Base-by-base conservation (phyloP, 2,888 invertebrate species). In the Chalcis sispes region DNA sequence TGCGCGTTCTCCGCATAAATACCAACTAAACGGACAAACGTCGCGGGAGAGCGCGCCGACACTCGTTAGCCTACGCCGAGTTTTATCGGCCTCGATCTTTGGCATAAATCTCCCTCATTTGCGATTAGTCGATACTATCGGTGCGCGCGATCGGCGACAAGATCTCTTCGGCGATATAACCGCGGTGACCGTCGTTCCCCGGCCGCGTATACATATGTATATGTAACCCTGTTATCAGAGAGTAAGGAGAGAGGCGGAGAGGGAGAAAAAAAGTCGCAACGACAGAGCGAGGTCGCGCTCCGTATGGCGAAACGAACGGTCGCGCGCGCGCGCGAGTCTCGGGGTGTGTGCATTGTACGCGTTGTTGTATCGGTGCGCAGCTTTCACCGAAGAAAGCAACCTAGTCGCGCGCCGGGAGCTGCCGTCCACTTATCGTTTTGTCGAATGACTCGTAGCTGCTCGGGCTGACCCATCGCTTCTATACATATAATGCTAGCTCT, bases 61-160 rank as follows among this genome's bases (percentile, higher is more conserved):
- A 25, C 66, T 56, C 66, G 56, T 58, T 59, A 36, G 23, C 20
- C 15, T 13, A n/a, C 48, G 32, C 1, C n/a, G 20, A 18, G 23
- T 36, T 15, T 46, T 59, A 69, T 69, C 67, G 20, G 18, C 13
- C 46, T 8, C 29, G 48, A 69, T 69, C 69, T 69, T 5, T 1
- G 29, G 58, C 23, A 32, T 59, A 59, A 69, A 59, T 69, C 69
- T 48, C 58, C 48, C 27, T 3, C 40, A 32, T 7, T 27, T 29
- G 67, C 54, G 56, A 69, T 69, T 69, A 69, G 58, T 50, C 50
- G 70, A 70, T 70, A 2, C 7, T 61, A 61, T 70, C 70, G 36
- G 29, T 10, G 0, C n/a, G 20, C 42, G 42, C 56, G 56, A 67
- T 67, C 56, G 67, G 29, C 29, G 69, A 56, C 40, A 48, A 66